Evolutionary conservation across 2,797 vertebrate genomes (phyloP).

Genomic region (Zalophus californianus): DNA sequence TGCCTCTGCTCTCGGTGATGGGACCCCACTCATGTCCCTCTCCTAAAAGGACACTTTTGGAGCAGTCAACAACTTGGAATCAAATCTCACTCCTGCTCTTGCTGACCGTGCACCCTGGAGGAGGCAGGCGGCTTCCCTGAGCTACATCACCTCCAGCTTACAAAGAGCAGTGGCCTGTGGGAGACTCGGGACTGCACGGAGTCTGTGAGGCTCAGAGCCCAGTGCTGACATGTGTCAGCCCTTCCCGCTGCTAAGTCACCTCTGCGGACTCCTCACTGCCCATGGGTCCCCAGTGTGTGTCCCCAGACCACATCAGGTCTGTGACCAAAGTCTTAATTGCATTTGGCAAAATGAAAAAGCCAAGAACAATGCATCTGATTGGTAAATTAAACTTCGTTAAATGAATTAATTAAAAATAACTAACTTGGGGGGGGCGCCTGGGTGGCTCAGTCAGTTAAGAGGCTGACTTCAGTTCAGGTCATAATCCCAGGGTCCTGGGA

Average conservation of each 20-base stretch:
- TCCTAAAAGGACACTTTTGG: neutral
- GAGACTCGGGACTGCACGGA: rapidly evolving
- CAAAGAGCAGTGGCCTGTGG: rapidly evolving
- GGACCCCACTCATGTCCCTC: neutral
- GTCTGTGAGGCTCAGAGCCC: neutral
- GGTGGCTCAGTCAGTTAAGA: neutral
- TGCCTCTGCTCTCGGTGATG: neutral
- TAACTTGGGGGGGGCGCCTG: too few species aligned
- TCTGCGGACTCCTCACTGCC: neutral
- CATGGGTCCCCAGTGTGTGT: rapidly evolving
- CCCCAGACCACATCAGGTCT: neutral
- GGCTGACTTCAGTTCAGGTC: neutral
- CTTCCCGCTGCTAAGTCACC: neutral
- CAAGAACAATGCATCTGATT: neutral
- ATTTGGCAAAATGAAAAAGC: neutral
- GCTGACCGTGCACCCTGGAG: neutral
- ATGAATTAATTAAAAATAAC: neutral
- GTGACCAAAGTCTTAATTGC: neutral
- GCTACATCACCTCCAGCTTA: rapidly evolving
- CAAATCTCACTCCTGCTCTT: neutral
- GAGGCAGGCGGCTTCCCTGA: neutral
- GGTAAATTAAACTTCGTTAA: neutral
- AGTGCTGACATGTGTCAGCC: neutral
- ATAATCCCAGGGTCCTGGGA: neutral
- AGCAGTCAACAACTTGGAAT: neutral